Evolutionary conservation across 2,888 invertebrate genomes (phyloP).

Genomic region (Spialia ferax): DNA sequence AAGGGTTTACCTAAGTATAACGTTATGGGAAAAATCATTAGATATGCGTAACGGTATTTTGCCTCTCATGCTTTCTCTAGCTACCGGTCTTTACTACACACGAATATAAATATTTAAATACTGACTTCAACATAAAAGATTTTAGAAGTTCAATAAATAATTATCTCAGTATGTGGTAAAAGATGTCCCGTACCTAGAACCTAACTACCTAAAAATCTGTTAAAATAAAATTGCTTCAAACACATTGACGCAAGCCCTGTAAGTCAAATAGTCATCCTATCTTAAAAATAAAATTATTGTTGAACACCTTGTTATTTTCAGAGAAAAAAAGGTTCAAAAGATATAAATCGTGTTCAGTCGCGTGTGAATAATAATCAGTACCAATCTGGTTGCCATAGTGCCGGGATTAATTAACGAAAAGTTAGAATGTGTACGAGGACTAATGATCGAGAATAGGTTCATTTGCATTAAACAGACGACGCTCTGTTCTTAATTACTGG

Average conservation of each 20-base stretch:
- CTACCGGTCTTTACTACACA: slow-evolving; percentile 21
- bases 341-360: slow-evolving; percentile 50
- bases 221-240: too few species aligned
- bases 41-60: not conserved
- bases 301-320: not conserved
- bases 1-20: too few species aligned
- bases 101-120: slow-evolving; percentile 15
- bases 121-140: slow-evolving; percentile 19
- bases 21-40: too few species aligned
- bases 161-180: slow-evolving; percentile 36
- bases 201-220: too few species aligned
- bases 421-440: slow-evolving; percentile 79
- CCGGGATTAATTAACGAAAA: slow-evolving; percentile 82
- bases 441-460: slow-evolving; percentile 83
- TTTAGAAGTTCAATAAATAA: slow-evolving; percentile 28
- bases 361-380: slow-evolving; percentile 72
- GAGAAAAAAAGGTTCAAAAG: not conserved
- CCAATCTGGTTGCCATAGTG: slow-evolving; percentile 56
- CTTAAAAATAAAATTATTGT: not conserved
- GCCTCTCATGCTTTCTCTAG: not conserved
- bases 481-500: slow-evolving; percentile 79
- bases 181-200: not conserved
- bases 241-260: too few species aligned
- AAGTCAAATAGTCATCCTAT: too few species aligned
- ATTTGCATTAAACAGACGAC: slow-evolving; percentile 84